phyloP scores from a whole-genome alignment of 2,888 invertebrate genomes.

The Epinotia bilunana region DNA sequence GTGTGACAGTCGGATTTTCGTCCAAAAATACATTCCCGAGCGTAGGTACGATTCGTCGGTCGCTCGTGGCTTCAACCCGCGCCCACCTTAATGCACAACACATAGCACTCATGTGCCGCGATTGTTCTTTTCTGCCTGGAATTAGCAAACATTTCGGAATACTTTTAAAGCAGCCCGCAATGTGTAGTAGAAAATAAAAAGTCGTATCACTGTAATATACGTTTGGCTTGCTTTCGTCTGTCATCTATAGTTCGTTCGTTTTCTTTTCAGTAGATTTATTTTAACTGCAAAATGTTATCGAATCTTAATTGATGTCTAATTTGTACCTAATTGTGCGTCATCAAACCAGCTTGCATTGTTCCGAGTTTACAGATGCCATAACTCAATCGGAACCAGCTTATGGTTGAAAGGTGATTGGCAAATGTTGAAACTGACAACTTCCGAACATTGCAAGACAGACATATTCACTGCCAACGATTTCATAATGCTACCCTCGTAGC shows the following conservation, averaged over 20 bases:
- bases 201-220: background rate
- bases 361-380: background rate
- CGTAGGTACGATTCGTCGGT: background rate
- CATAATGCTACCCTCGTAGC: too few species aligned
- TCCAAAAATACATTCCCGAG: background rate
- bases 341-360: too few species aligned
- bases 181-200: slow-evolving; percentile 55
- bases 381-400: too few species aligned
- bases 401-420: too few species aligned
- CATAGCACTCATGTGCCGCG: slow-evolving; percentile 71
- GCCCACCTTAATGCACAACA: slow-evolving; percentile 68
- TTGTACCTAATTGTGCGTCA: too few species aligned
- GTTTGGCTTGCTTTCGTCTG: background rate
- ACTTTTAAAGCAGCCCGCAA: slow-evolving; percentile 75
- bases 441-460: background rate
- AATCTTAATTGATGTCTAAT: background rate
- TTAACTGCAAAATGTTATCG: background rate
- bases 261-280: background rate
- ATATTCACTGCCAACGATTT: too few species aligned
- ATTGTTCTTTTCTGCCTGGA: slow-evolving; percentile 78
- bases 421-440: background rate
- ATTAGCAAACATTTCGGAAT: slow-evolving; percentile 80
- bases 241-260: background rate
- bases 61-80: slow-evolving; percentile 50
- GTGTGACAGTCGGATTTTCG: background rate